A percentile compares a stretch with the other conserved stretches of the same genome.
These are phyloP conservation scores for Scaptomyza parva DNA, from an alignment of 2,888 invertebrate genomes.

Conservation along the genomic window DNA sequence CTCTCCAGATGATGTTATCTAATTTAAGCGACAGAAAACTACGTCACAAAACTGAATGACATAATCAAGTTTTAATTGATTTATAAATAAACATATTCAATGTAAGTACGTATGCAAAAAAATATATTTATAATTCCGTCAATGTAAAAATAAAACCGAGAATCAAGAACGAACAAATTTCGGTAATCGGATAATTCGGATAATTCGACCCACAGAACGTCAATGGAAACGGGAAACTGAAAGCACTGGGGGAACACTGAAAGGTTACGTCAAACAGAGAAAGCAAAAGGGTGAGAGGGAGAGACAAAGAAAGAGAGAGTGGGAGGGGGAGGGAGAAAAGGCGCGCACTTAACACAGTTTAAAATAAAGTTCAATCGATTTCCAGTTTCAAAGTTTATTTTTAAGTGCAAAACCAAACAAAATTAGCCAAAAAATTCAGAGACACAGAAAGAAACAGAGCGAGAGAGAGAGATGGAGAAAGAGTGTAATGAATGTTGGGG, in stretches of 20 bases:
- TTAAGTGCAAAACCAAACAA: constrained; percentile 28
- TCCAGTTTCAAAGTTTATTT: constrained; percentile 48
- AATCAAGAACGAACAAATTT: constrained; percentile 26
- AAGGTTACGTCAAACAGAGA: constrained; percentile 7
- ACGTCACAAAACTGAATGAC: constrained; percentile 21
- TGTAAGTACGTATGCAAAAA: constrained; percentile 5
- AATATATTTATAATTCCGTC: constrained; percentile 1
- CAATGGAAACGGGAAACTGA: constrained; percentile 26
- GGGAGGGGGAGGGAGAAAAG: not conserved
- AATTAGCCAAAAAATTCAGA: constrained; percentile 40
- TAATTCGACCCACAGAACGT: constrained; percentile 62
- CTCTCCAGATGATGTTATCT: no score
- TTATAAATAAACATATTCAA: constrained; percentile 26
- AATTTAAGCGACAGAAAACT: not conserved
- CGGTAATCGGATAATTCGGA: constrained; percentile 25
- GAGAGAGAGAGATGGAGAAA: constrained; percentile 38
- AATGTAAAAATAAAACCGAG: constrained; percentile 40
- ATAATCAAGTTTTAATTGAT: constrained; percentile 11
- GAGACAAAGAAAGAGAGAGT: not conserved
- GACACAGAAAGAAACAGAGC: not conserved
- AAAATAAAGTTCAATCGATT: constrained; percentile 19
- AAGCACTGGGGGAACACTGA: not conserved
- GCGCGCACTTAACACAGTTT: constrained; percentile 61
- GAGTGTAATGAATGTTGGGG: constrained; percentile 46
- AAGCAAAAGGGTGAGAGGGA: no score